phyloP scores from a whole-genome alignment of 2,797 vertebrate genomes.

The Pteronotus mesoamericanus region DNA sequence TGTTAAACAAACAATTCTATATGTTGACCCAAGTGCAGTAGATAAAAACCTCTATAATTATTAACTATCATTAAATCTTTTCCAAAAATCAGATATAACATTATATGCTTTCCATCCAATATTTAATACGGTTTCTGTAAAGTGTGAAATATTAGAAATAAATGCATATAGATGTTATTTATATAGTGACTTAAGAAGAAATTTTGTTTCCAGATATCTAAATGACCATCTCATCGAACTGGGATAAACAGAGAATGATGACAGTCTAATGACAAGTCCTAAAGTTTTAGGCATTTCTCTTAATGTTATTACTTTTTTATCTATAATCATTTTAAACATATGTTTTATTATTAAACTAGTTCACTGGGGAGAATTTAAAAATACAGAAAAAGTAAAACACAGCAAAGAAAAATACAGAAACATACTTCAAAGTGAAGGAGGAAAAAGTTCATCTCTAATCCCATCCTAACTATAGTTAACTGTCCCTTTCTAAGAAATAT shows the following conservation, averaged over 20 bases:
- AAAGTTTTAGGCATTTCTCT: constrained; percentile 19
- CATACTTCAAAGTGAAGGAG: not conserved
- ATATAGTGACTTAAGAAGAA: not conserved
- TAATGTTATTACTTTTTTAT: constrained; percentile 22
- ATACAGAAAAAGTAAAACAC: constrained; percentile 16
- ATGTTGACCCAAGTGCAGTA: not conserved
- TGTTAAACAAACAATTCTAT: constrained; percentile 1
- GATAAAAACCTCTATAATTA: not conserved
- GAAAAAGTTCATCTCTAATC: not conserved
- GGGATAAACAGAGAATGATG: not conserved
- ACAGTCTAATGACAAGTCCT: not conserved
- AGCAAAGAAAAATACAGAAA: no score
- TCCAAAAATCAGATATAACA: not conserved
- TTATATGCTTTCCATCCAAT: not conserved
- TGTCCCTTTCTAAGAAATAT: not conserved
- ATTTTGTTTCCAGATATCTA: constrained; percentile 29
- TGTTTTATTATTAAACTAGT: constrained; percentile 16
- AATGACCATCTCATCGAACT: not conserved
- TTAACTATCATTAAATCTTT: constrained; percentile 23
- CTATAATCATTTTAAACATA: constrained; percentile 34
- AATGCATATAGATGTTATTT: not conserved
- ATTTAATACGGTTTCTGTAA: not conserved
- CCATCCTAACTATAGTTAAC: not conserved
- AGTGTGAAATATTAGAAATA: not conserved
- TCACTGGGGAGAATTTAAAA: not conserved